A percentile compares a stretch with the other conserved stretches of the same genome.
phyloP scores from a whole-genome alignment of 1,140 invertebrate species.

The Drosophila chauvacae region DNA sequence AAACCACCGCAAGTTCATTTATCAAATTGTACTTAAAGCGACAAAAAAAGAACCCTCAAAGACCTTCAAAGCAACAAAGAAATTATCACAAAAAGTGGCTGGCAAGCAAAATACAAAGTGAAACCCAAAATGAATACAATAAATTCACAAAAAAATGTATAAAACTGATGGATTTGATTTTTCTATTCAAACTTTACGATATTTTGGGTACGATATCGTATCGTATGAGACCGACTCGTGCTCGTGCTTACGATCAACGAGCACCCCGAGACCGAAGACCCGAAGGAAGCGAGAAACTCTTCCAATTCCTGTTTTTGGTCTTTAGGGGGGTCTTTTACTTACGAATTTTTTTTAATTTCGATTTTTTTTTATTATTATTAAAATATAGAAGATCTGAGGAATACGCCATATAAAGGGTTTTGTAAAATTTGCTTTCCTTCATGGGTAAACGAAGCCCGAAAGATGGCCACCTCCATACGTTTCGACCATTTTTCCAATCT shows the following conservation, averaged over 20 bases:
- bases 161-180: not conserved
- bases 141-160: conserved; percentile 23
- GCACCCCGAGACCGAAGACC: not conserved
- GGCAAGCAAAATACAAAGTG: conserved; percentile 31
- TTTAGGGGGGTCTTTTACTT: too few relatives aligned
- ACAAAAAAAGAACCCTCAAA: not conserved
- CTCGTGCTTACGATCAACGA: not conserved
- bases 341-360: too few relatives aligned
- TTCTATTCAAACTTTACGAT: not conserved
- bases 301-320: not conserved
- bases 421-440: too few relatives aligned
- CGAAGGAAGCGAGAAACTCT: not conserved
- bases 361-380: too few relatives aligned
- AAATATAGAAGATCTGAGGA: too few relatives aligned
- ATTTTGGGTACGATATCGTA: not conserved
- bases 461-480: too few relatives aligned
- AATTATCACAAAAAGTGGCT: conserved; percentile 29
- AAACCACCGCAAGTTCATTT: conserved; percentile 75
- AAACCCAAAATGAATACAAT: conserved; percentile 38
- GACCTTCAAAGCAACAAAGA: conserved; percentile 25
- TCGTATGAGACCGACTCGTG: not conserved
- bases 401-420: too few relatives aligned
- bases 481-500: too few relatives aligned
- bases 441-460: too few relatives aligned
- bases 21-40: conserved; percentile 69